Conservation (phyloP, 2,797 vertebrate species). For the Ctenopoma multispine region DNA sequence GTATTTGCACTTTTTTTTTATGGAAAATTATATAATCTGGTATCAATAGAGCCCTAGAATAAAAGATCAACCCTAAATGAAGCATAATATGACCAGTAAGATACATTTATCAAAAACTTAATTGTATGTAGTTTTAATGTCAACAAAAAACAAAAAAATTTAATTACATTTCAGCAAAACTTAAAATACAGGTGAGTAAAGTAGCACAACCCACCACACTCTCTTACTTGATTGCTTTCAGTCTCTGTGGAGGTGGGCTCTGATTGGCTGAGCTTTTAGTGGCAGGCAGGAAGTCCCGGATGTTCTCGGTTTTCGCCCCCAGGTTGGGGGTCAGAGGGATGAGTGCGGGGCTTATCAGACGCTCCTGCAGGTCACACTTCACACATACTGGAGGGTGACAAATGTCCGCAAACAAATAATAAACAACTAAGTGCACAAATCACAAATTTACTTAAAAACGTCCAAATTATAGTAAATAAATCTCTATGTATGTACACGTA, state of each 20-base stretch:
- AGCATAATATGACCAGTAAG: too few relatives aligned
- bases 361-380: conserved; percentile 94
- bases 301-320: conserved; percentile 78
- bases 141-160: neutral
- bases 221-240: conserved; percentile 89
- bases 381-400: conserved; percentile 84
- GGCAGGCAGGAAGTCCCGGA: conserved; percentile 77
- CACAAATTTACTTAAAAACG: too few relatives aligned
- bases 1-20: too few relatives aligned
- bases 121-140: too few relatives aligned
- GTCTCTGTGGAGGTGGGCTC: conserved; percentile 68
- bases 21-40: too few relatives aligned
- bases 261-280: conserved; percentile 79
- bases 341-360: conserved; percentile 89
- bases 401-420: neutral
- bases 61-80: too few relatives aligned
- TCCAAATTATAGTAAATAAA: too few relatives aligned
- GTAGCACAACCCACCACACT: too few relatives aligned
- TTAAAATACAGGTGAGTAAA: neutral
- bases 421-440: neutral
- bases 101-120: too few relatives aligned
- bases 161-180: neutral
- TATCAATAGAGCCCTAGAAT: too few relatives aligned
- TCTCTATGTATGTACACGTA: neutral
- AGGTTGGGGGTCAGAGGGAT: conserved; percentile 77